Evolutionary conservation across 2,797 vertebrate genomes (phyloP).

Genomic region (Premnoplex brunnescens): DNA sequence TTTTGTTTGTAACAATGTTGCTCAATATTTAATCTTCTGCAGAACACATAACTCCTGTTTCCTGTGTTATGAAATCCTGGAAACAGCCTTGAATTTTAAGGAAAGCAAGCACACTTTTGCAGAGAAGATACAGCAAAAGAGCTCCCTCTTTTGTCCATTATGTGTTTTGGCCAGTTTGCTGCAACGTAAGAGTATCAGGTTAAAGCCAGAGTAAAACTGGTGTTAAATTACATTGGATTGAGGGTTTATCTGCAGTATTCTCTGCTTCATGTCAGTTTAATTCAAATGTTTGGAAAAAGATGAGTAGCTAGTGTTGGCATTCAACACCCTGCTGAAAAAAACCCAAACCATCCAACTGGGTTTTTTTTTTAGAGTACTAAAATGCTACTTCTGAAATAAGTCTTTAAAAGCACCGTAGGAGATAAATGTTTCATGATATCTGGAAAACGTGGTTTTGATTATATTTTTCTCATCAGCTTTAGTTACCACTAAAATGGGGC

Average conservation of each 20-base stretch:
- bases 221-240: background rate
- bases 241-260: background rate
- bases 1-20: background rate
- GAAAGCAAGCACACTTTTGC: background rate
- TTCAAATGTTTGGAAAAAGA: background rate
- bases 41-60: slow-evolving; percentile 67
- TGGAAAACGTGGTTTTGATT: background rate
- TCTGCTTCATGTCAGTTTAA: slow-evolving; percentile 30
- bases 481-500: background rate
- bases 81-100: slow-evolving; percentile 25
- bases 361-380: slow-evolving; percentile 18
- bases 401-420: slow-evolving; percentile 11
- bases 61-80: slow-evolving; percentile 80
- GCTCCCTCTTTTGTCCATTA: slow-evolving; percentile 75
- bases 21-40: slow-evolving; percentile 72
- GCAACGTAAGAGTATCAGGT: accelerated
- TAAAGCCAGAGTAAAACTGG: background rate
- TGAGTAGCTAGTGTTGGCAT: background rate
- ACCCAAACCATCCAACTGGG: background rate
- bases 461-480: slow-evolving; percentile 9
- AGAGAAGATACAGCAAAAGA: slow-evolving; percentile 65
- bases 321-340: background rate
- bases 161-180: background rate
- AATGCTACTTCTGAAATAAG: slow-evolving; percentile 10
- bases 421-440: background rate